A percentile compares a stretch with the other conserved stretches of the same genome.
These are phyloP conservation scores for Hozukius guyotensis DNA, from an alignment of 2,797 vertebrate species.

Conservation along the genomic window DNA sequence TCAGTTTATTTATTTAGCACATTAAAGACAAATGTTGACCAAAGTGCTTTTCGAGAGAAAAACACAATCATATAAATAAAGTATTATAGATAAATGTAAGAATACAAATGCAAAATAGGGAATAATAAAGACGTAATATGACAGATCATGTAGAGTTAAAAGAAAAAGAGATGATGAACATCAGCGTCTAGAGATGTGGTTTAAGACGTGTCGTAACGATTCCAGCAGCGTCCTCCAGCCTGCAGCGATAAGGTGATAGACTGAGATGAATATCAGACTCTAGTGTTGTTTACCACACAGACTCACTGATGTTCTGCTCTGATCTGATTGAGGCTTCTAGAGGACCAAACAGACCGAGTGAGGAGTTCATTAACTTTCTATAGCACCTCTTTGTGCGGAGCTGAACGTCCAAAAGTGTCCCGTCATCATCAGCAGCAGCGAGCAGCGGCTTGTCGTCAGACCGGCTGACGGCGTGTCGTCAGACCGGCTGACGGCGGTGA, in stretches of 20 bases:
- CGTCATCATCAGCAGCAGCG: not conserved
- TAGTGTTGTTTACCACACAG: conserved; percentile 30
- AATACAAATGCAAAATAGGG: not conserved
- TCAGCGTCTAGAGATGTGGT: not conserved
- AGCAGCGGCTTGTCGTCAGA: no score
- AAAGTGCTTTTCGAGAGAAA: no score
- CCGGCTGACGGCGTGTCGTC: no score
- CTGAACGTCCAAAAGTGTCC: not conserved
- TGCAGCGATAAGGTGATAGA: conserved; percentile 12
- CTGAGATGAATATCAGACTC: conserved; percentile 36
- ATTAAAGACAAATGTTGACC: not conserved
- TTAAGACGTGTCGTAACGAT: not conserved
- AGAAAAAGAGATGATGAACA: not conserved
- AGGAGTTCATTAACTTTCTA: conserved; percentile 27
- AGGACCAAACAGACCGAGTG: not conserved
- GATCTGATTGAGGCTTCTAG: not conserved
- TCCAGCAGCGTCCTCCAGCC: not conserved
- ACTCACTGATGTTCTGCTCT: conserved; percentile 17
- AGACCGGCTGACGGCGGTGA: no score
- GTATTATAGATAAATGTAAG: not conserved
- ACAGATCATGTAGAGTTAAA: not conserved
- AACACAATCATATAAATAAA: not conserved
- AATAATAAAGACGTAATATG: not conserved
- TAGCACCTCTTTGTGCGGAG: not conserved
- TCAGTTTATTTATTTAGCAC: not conserved